Evolutionary conservation across 2,888 invertebrate genomes (phyloP).

Genomic region (Drosophila fungiperda): DNA sequence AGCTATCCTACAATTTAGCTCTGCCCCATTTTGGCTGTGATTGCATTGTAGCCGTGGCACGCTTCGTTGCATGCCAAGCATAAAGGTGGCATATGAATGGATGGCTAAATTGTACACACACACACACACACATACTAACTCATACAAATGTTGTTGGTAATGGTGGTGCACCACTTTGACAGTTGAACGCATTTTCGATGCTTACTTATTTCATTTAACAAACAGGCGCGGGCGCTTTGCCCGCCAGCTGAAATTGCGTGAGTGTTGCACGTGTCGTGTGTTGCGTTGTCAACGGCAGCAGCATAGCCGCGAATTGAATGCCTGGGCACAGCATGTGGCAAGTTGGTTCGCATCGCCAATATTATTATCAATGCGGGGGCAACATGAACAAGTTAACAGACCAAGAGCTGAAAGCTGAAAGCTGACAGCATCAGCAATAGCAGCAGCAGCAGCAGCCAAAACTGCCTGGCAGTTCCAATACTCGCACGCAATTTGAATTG

Average conservation of each 20-base stretch:
- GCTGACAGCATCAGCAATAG: slow-evolving; percentile 13
- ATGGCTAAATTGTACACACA: slow-evolving; percentile 30
- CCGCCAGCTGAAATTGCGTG: slow-evolving; percentile 62
- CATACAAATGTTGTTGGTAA: not conserved
- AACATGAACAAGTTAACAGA: slow-evolving; percentile 37
- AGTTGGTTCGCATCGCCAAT: slow-evolving; percentile 17
- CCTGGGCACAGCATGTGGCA: slow-evolving; percentile 53
- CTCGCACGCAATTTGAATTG: slow-evolving; percentile 73
- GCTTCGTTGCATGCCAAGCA: slow-evolving; percentile 65
- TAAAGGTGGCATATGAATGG: slow-evolving; percentile 42
- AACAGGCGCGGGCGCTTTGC: slow-evolving; percentile 15
- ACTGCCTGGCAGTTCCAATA: slow-evolving; percentile 59
- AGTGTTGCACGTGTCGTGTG: slow-evolving; percentile 73
- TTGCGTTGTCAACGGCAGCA: slow-evolving; percentile 61
- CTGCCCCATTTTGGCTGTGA: slow-evolving; percentile 55
- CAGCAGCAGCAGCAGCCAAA: slow-evolving; percentile 38
- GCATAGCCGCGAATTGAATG: slow-evolving; percentile 44
- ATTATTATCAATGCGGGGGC: slow-evolving; percentile 5
- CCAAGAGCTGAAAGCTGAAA: slow-evolving; percentile 16
- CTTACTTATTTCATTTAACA: slow-evolving; percentile 63
- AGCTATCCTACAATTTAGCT: slow-evolving; percentile 61
- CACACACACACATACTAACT: not conserved
- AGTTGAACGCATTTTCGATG: slow-evolving; percentile 74
- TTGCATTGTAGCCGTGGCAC: slow-evolving; percentile 63
- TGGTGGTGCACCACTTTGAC: slow-evolving; percentile 65